Conservation (phyloP, 2,888 invertebrate genomes). For the Diaprepes abbreviatus region DNA sequence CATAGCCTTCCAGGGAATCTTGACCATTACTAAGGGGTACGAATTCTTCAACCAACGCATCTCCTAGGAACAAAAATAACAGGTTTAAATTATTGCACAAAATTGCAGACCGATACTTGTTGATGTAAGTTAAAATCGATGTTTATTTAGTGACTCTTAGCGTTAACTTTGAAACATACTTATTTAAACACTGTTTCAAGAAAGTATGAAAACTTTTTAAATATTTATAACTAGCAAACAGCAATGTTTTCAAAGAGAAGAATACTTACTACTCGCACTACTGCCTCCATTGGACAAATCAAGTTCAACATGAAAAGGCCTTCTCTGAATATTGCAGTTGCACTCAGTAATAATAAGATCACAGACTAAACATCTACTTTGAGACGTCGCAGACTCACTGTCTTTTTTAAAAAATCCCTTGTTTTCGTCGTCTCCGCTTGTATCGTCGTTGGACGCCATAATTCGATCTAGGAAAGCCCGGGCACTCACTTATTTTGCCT, state of each 20-base stretch:
- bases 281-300: conserved; percentile 53
- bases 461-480: conserved; percentile 54
- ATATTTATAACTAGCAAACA: not conserved
- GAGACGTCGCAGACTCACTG: conserved; percentile 39
- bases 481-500: conserved; percentile 41
- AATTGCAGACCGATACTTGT: no score
- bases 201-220: conserved; percentile 6
- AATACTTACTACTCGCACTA: conserved; percentile 52
- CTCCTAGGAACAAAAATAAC: conserved; percentile 52
- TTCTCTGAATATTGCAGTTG: conserved; percentile 53
- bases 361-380: conserved; percentile 52
- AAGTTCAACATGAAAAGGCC: conserved; percentile 48
- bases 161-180: no score
- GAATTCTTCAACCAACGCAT: conserved; percentile 47
- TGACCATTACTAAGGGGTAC: conserved; percentile 52
- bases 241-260: conserved; percentile 12
- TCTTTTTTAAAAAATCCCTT: conserved; percentile 55
- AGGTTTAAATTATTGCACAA: no score
- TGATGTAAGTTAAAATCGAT: no score
- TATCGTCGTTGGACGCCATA: conserved; percentile 63
- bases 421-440: conserved; percentile 60
- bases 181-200: no score
- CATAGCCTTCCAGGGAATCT: conserved; percentile 32
- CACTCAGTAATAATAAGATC: conserved; percentile 52
- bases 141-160: no score